A percentile compares a stretch with the other conserved stretches of the same genome.
phyloP scores from a whole-genome alignment of 1,140 invertebrate genomes.

The Eubasilissa regina region DNA sequence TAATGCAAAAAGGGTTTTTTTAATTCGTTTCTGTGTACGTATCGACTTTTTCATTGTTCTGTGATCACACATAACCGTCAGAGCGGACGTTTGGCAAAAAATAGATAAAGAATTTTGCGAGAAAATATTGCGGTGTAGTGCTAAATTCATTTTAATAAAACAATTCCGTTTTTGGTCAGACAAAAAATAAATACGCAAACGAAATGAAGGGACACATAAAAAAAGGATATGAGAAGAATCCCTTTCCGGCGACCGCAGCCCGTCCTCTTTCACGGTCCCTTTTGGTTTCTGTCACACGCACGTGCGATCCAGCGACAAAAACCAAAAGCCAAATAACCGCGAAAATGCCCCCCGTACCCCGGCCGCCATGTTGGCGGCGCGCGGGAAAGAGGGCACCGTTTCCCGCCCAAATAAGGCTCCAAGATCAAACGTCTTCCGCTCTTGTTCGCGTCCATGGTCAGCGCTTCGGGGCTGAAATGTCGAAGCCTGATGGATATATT shows the following conservation, averaged over 20 bases:
- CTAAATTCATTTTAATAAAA: not conserved
- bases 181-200: slow-evolving; percentile 8
- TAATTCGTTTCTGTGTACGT: no score
- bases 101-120: no score
- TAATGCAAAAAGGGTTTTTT: no score
- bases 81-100: no score
- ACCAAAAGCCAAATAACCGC: slow-evolving; percentile 43
- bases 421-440: slow-evolving; percentile 42
- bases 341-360: slow-evolving; percentile 20
- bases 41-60: no score
- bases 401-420: slow-evolving; percentile 28
- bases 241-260: slow-evolving; percentile 13
- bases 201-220: slow-evolving; percentile 5
- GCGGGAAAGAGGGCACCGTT: not conserved
- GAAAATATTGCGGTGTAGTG: no score
- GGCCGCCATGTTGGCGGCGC: not conserved
- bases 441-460: slow-evolving; percentile 23
- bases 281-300: slow-evolving; percentile 37
- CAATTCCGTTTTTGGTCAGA: not conserved
- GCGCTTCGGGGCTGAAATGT: not conserved
- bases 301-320: slow-evolving; percentile 37
- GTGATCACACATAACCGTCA: no score
- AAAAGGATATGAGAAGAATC: slow-evolving; percentile 29
- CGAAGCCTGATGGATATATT: slow-evolving; percentile 17
- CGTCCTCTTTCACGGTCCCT: not conserved